phyloP scores from a whole-genome alignment of 2,888 invertebrate species.

The Hedya salicella region DNA sequence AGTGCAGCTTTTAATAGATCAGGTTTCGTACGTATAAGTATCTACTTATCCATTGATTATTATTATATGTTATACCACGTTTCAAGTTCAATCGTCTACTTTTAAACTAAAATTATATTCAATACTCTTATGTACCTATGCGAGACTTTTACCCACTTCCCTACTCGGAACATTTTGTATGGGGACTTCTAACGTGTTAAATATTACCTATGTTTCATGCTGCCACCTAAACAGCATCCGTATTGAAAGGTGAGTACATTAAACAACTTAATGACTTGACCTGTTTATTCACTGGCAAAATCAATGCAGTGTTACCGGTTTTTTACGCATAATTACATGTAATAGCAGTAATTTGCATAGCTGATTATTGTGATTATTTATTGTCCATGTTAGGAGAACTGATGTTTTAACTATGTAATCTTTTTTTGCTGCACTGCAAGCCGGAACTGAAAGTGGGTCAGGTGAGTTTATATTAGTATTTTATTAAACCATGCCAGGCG shows the following conservation, averaged over 20 bases:
- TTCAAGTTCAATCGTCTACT: too few relatives aligned
- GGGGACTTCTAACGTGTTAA: not conserved
- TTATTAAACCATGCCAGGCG: not conserved
- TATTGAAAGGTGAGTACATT: slow-evolving; percentile 34
- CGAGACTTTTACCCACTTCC: too few relatives aligned
- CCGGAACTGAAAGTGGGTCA: slow-evolving; percentile 61
- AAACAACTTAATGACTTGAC: not conserved
- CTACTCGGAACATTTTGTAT: too few relatives aligned
- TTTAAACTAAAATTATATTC: too few relatives aligned
- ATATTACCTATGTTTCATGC: slow-evolving; percentile 14
- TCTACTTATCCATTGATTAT: too few relatives aligned
- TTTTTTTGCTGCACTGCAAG: slow-evolving; percentile 61
- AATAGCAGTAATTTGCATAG: slow-evolving; percentile 3
- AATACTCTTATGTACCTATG: too few relatives aligned
- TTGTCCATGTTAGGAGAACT: slow-evolving; percentile 1
- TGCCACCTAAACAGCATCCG: slow-evolving; percentile 21
- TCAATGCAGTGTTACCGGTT: not conserved
- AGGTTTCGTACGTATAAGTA: too few relatives aligned
- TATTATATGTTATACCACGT: too few relatives aligned
- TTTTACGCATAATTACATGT: slow-evolving; percentile 8
- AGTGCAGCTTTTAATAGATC: too few relatives aligned
- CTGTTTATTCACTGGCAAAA: not conserved
- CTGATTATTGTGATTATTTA: slow-evolving; percentile 13
- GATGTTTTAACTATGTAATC: slow-evolving; percentile 2
- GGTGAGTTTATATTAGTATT: not conserved